Conservation (phyloP, 2,888 invertebrate genomes). For the Zhengitettix transpicula region DNA sequence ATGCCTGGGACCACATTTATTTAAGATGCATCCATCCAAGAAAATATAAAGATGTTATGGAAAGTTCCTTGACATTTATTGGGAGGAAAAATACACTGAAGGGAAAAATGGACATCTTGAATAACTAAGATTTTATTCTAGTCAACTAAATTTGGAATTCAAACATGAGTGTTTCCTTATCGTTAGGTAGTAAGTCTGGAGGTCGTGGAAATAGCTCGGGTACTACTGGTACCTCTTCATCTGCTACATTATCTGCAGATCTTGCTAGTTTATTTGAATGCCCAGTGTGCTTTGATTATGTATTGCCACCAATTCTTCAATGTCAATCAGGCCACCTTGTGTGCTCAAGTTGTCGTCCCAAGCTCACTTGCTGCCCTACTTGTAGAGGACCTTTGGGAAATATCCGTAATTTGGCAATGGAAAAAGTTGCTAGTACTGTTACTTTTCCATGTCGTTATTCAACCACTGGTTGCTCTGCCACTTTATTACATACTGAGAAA, state of each 20-base stretch:
- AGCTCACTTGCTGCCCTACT: conserved; percentile 93
- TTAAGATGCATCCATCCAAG: no score
- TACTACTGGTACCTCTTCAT: conserved; percentile 37
- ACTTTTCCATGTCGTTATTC: conserved; percentile 99
- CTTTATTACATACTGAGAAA: conserved; percentile 91
- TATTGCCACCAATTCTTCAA: conserved; percentile 94
- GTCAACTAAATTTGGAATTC: no score
- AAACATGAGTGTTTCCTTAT: not conserved
- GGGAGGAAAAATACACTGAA: no score
- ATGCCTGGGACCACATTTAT: no score
- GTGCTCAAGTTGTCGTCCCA: conserved; percentile 92
- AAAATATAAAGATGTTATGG: no score
- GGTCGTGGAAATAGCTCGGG: conserved; percentile 12
- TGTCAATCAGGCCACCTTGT: conserved; percentile 98
- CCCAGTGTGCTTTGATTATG: conserved; percentile 98
- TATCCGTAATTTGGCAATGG: conserved; percentile 97
- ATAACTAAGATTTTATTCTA: no score
- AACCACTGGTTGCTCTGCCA: conserved; percentile 82
- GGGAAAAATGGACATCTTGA: no score
- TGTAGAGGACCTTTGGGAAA: conserved; percentile 92
- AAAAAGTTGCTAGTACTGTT: conserved; percentile 95
- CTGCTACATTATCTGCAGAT: conserved; percentile 63
- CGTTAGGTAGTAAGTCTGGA: conserved; percentile 1
- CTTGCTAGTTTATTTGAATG: conserved; percentile 85
- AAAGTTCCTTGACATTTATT: no score